A percentile compares a stretch with the other conserved stretches of the same genome.
These are phyloP conservation scores for Orthosia cruda DNA, from an alignment of 2,888 invertebrate genomes.

Conservation along the genomic window DNA sequence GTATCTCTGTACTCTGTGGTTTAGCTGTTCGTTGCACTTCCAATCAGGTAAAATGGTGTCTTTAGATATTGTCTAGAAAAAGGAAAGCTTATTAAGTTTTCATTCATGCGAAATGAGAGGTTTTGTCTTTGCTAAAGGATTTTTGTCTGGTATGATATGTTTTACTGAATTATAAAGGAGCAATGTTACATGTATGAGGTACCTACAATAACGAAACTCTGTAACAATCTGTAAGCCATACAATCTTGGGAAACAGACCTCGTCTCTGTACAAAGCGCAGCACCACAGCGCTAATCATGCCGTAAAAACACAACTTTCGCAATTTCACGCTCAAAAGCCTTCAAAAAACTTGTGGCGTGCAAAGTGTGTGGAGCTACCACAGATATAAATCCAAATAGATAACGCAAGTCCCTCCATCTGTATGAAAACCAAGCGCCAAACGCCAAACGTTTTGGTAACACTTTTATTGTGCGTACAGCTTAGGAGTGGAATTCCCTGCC, in stretches of 20 bases:
- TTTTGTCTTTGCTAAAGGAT: not conserved
- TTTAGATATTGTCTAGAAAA: constrained; percentile 19
- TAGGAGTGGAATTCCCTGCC: no score
- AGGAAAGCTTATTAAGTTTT: constrained; percentile 1
- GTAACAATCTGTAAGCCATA: constrained; percentile 1
- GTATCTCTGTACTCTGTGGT: not conserved
- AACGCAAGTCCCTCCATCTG: no score
- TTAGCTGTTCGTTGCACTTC: constrained; percentile 36
- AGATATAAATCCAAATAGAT: no score
- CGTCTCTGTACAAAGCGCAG: not conserved
- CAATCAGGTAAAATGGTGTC: constrained; percentile 34
- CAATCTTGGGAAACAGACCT: not conserved
- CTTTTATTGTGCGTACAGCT: no score
- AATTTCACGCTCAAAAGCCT: no score
- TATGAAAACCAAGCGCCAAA: no score
- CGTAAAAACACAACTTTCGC: no score
- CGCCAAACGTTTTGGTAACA: no score
- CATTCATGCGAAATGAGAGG: constrained; percentile 9
- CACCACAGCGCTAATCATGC: no score
- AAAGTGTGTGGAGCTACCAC: no score
- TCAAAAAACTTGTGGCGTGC: no score
- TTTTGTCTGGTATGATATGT: not conserved
- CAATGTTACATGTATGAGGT: not conserved
- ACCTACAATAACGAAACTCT: not conserved
- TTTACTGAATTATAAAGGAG: constrained; percentile 2